Evolutionary conservation across 2,797 vertebrate species (phyloP), one percentile per base, ranked within the genome.

Genomic region (Synanceia verrucosa): DNA sequence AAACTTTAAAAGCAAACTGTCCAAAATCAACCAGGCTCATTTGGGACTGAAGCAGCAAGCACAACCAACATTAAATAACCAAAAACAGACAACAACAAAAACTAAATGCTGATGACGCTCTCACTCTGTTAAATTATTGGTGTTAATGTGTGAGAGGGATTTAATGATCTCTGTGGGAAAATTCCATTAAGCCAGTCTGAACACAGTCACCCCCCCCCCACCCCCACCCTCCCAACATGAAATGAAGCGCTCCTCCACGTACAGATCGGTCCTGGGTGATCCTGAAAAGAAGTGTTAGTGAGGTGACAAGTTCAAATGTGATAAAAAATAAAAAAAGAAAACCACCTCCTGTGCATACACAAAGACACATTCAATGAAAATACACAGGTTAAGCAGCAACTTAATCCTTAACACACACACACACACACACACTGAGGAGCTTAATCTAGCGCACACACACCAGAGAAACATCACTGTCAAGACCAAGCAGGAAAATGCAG

Each of bases 241-340:
- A 70, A 82, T 57, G 57, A 63, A 78, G 52, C 33, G 9, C 58
- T 72, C 72, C 61, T 67, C 50, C 66, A 41, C 28, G 57, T 2
- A 75, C 36, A 26, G 41, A 51, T 53, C 33, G 26, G 56, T 73
- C 78, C 60, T 34, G 58, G 63, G 33, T 68, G 39, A 71, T 79
- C 83, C 89, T 90, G 84, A 55, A 87, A 88, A 76, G 43, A 84
- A 87, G 75, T 8, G 44, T 51, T 56, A 28, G 56, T 78, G 62
- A 76, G 67, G 66, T 53, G 48, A 79, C 53, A 51, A 75, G 70
- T 62, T 73, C 71, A 82, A 64, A 57, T 6, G 14, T 79, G 59
- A 75, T 23, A 28, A 5, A 51, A 41, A 19, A 14, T 44, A 34
- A 23, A 18, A 26, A 9, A 10, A 52, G 5, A 70, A 66, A 79